Percentiles rank a stretch among this genome's conserved stretches.
These are phyloP conservation scores for Zaprionus ghesquierei DNA, from an alignment of 1,140 invertebrate genomes.

Conservation along the genomic window DNA sequence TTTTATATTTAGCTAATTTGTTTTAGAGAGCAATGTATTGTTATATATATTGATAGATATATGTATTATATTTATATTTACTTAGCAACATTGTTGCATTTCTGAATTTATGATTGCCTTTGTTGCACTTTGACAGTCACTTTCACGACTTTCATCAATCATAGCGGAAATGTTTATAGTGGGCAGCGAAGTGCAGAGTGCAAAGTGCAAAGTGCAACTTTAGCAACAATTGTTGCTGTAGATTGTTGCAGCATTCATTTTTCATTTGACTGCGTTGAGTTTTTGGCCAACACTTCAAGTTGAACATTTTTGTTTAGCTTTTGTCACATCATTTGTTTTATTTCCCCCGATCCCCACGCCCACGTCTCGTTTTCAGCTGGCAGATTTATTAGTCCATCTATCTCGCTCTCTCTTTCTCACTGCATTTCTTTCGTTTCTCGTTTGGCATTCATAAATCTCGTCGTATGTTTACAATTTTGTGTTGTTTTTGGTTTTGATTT, in stretches of 20 bases:
- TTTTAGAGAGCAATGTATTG: too few species aligned
- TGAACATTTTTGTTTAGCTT: slow-evolving; percentile 59
- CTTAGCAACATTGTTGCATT: too few species aligned
- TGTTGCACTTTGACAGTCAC: too few species aligned
- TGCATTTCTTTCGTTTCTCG: slow-evolving; percentile 34
- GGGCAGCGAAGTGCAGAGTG: too few species aligned
- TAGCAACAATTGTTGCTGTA: slow-evolving; percentile 12
- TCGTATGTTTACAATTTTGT: slow-evolving; percentile 37
- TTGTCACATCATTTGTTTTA: slow-evolving; percentile 62
- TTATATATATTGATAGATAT: too few species aligned
- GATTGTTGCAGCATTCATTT: slow-evolving; percentile 39
- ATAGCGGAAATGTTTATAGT: slow-evolving; percentile 17
- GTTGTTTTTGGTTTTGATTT: slow-evolving; percentile 24
- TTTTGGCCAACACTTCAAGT: slow-evolving; percentile 14
- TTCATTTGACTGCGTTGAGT: slow-evolving; percentile 45
- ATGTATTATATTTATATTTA: too few species aligned
- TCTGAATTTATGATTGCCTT: too few species aligned
- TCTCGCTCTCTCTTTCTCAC: too few species aligned
- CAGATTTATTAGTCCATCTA: slow-evolving; percentile 23
- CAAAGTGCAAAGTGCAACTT: slow-evolving; percentile 18
- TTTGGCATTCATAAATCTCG: slow-evolving; percentile 51
- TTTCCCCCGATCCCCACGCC: slow-evolving; percentile 8
- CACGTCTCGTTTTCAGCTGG: not conserved
- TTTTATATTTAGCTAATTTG: too few species aligned
- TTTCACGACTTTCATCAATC: slow-evolving; percentile 58